Percentiles rank a stretch among this genome's conserved stretches.
Conservation (phyloP, 2,113 vertebrate genomes). For the Mandrillus leucophaeus region DNA sequence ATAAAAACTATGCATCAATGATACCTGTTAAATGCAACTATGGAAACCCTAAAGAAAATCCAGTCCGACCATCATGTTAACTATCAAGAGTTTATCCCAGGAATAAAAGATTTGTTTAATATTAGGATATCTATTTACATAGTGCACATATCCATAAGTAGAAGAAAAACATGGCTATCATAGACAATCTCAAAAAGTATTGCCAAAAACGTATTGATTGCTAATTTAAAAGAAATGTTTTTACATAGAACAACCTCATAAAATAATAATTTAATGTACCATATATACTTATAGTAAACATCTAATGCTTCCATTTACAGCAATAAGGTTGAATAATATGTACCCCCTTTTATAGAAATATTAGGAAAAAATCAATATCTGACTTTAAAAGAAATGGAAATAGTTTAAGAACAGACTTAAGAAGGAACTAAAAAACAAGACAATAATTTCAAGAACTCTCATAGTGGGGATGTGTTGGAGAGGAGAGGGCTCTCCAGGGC, state of each 20-base stretch:
- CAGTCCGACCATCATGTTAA: not conserved
- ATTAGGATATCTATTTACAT: not conserved
- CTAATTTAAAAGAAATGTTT: not conserved
- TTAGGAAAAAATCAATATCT: not conserved
- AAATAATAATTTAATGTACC: not conserved
- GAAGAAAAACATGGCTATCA: not conserved
- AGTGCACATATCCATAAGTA: not conserved
- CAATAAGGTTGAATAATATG: not conserved
- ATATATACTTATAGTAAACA: not conserved
- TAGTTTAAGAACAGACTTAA: not conserved
- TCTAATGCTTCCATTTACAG: not conserved
- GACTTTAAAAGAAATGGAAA: not conserved
- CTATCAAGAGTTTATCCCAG: not conserved
- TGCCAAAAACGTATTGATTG: not conserved
- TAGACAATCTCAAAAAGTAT: not conserved
- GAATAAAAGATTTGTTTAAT: not conserved
- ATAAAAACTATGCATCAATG: not conserved
- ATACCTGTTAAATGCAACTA: not conserved
- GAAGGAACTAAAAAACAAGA: not conserved
- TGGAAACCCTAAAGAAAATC: not conserved
- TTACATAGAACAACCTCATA: not conserved
- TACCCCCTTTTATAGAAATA: not conserved
- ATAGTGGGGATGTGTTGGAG: accelerated
- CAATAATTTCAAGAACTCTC: not conserved
- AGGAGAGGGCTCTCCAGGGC: not conserved